These are phyloP conservation scores for Portevinia maculata DNA, from an alignment of 2,888 invertebrate genomes.

Conservation along the genomic window DNA sequence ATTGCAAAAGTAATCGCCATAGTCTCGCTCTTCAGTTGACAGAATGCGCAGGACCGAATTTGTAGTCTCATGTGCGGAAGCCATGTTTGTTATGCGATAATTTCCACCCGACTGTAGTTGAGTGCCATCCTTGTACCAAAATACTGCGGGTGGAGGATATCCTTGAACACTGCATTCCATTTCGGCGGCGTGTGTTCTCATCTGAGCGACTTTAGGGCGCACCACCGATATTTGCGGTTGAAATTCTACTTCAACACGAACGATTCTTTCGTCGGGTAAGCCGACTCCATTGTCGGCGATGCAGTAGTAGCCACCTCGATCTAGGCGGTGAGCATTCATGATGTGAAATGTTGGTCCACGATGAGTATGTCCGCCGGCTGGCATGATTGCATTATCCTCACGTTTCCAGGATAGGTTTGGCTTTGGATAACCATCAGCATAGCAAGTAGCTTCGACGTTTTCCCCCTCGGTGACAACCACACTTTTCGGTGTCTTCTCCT, in stretches of 20 bases:
- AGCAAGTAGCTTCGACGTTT: slow-evolving; percentile 85
- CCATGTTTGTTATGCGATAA: slow-evolving; percentile 80
- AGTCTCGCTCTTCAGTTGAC: slow-evolving; percentile 79
- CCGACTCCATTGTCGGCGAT: slow-evolving; percentile 82
- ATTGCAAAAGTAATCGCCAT: slow-evolving; percentile 82
- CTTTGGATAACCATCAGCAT: slow-evolving; percentile 90
- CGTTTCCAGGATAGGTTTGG: slow-evolving; percentile 88
- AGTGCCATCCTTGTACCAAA: slow-evolving; percentile 79
- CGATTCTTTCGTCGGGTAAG: slow-evolving; percentile 78
- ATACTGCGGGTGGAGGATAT: slow-evolving; percentile 81
- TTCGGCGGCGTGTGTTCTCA: slow-evolving; percentile 78
- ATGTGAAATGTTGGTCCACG: slow-evolving; percentile 79
- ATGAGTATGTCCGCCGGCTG: slow-evolving; percentile 79
- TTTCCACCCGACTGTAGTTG: slow-evolving; percentile 78
- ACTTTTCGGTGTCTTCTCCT: slow-evolving; percentile 78
- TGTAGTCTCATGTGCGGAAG: slow-evolving; percentile 80
- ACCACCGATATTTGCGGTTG: slow-evolving; percentile 80
- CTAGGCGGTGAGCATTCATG: slow-evolving; percentile 79
- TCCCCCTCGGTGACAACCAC: slow-evolving; percentile 79
- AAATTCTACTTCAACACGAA: slow-evolving; percentile 82
- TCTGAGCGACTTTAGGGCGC: slow-evolving; percentile 81
- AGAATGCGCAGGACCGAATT: slow-evolving; percentile 80
- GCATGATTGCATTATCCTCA: slow-evolving; percentile 85
- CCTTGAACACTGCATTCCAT: slow-evolving; percentile 81
- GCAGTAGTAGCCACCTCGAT: slow-evolving; percentile 82